Base-by-base conservation (phyloP, 35 echinoderm and acorn worm genomes). In the Patiria miniata region DNA sequence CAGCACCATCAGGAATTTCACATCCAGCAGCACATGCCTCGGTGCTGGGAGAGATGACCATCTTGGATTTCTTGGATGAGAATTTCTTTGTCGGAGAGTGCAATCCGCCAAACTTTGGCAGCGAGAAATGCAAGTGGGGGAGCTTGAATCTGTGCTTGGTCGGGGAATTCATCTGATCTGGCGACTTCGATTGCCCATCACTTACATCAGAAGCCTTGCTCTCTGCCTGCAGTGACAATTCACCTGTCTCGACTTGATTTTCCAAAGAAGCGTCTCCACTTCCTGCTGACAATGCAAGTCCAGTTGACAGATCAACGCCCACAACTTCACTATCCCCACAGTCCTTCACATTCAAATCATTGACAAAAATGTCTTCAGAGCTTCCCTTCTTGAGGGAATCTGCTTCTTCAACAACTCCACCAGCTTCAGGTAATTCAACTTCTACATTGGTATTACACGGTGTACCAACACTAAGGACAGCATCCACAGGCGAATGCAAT, bases 41-140 rank as follows among this genome's bases (percentile, higher is more conserved):
- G 28, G 30, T 44, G 39, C 65, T 73, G 18, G 65, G 65, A 12
- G 14, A 23, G 26, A 29, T 54, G 2, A 85, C 28, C 59, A 7
- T 78, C 68, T 87, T 78, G 29, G 76, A 51, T 26, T 87, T 79
- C 16, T 87, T 79, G 57, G 65, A 73, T 26, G 65, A 73, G 34
- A 23, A 73, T 73, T 36, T 73, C 65, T 73, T 73, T 36, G 65
- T 73, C 26, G 29, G 21, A 10, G 65, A 30, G n/a, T 73, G 65
- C 26, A 12, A 17, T 40, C 85, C 85, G 30, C 85, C 85, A 79
- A 87, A 87, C 51, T 87, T 87, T 9, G 85, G 85, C 37, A 87
- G 39, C 21, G 76, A 77, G 85, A 87, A 87, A 40, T 87, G 78
- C 5, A 87, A 47, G 22, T 65, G 78, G 9, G 85, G 69, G 40